phyloP scores from a whole-genome alignment of 2,797 vertebrate species.

The Acomys russatus region DNA sequence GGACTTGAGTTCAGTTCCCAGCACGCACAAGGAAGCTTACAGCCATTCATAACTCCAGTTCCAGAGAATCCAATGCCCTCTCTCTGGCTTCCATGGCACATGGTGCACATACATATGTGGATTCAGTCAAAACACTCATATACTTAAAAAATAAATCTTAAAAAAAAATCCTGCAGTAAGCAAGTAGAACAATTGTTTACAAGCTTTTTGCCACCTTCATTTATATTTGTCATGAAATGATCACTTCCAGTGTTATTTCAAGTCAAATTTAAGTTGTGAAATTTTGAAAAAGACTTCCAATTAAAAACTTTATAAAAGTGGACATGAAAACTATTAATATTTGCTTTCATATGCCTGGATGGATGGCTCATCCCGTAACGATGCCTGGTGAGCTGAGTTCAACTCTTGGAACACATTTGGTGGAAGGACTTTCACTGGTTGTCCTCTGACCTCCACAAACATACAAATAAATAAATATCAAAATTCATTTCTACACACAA shows the following conservation, averaged over 20 bases:
- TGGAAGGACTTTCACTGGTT: not conserved
- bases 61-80: not conserved
- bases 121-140: not conserved
- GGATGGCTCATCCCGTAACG: not conserved
- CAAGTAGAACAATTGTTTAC: conserved; percentile 3
- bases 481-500: conserved; percentile 33
- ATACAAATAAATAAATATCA: not conserved
- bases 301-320: conserved; percentile 54
- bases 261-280: conserved; percentile 54
- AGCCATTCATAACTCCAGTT: not conserved
- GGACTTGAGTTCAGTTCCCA: not conserved
- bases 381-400: not conserved
- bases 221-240: conserved; percentile 42
- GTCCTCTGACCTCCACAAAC: not conserved
- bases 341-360: not conserved
- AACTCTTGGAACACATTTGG: not conserved
- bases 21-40: not conserved
- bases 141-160: not conserved
- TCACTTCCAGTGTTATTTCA: conserved; percentile 30
- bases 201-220: conserved; percentile 28
- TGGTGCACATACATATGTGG: not conserved
- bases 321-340: conserved; percentile 49
- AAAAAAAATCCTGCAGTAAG: not conserved
- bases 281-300: conserved; percentile 51
- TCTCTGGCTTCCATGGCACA: not conserved